phyloP scores from a whole-genome alignment of 2,113 vertebrate genomes.

The Trochalopteron elliotii region DNA sequence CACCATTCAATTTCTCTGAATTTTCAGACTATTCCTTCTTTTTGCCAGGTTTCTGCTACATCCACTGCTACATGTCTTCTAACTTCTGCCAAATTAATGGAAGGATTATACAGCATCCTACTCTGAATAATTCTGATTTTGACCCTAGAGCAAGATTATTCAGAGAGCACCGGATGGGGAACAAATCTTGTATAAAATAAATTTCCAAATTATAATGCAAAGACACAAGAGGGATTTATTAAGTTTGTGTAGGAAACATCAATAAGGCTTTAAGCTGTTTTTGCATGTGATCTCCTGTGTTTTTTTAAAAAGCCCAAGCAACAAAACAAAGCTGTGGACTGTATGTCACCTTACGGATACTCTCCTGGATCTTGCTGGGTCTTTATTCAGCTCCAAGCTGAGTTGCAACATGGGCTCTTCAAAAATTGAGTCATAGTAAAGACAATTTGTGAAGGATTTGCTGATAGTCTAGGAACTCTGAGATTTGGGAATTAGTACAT shows the following conservation, averaged over 20 bases:
- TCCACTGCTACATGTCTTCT: not conserved
- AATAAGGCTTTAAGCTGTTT: not conserved
- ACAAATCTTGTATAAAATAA: not conserved
- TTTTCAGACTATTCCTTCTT: not conserved
- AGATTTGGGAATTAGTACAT: not conserved
- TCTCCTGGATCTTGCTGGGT: not conserved
- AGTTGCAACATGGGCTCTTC: not conserved
- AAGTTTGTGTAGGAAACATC: not conserved
- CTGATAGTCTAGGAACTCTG: not conserved
- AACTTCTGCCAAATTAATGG: not conserved
- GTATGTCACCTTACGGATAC: accelerated
- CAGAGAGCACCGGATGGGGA: not conserved
- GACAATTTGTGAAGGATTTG: not conserved
- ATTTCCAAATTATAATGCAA: not conserved
- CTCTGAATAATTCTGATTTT: not conserved
- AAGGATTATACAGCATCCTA: not conserved
- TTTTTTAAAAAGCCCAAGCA: not conserved
- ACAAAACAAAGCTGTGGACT: not conserved
- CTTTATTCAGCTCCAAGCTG: not conserved
- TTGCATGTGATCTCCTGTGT: not conserved
- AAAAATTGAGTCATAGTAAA: not conserved
- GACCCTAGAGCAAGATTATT: not conserved
- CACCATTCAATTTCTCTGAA: not conserved
- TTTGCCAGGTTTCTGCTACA: not conserved
- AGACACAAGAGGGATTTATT: not conserved